A percentile compares a stretch with the other conserved stretches of the same genome.
Conservation (phyloP, 1,140 invertebrate genomes). For the Caerostris darwini region DNA sequence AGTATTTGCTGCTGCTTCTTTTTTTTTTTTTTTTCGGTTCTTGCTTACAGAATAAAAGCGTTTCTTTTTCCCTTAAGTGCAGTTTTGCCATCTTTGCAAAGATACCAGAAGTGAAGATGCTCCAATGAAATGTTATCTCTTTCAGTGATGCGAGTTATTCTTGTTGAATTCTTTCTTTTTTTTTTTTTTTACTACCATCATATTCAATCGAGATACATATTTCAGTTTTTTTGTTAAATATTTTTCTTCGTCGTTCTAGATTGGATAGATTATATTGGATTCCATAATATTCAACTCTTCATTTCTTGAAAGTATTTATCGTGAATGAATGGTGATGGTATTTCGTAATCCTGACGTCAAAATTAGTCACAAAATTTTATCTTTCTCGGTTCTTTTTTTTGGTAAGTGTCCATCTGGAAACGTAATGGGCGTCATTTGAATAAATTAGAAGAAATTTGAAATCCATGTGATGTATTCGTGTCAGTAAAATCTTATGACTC, state of each 20-base stretch:
- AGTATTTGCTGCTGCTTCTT: slow-evolving; percentile 34
- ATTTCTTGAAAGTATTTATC: neutral
- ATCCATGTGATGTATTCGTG: too few species aligned
- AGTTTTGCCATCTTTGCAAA: slow-evolving; percentile 73
- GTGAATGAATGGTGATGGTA: neutral
- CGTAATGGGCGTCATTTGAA: neutral
- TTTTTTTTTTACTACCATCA: too few species aligned
- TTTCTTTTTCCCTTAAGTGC: too few species aligned
- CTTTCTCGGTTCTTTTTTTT: neutral
- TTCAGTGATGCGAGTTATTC: too few species aligned
- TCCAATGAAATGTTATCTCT: too few species aligned
- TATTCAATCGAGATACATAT: too few species aligned
- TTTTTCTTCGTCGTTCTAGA: neutral
- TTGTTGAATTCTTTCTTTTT: too few species aligned
- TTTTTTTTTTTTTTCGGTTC: slow-evolving; percentile 18
- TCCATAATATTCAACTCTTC: slow-evolving; percentile 25
- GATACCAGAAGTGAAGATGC: too few species aligned
- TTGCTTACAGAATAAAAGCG: slow-evolving; percentile 49
- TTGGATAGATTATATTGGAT: slow-evolving; percentile 8
- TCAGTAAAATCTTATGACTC: too few species aligned
- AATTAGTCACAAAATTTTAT: neutral
- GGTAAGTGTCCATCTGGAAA: neutral
- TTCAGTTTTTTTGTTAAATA: neutral
- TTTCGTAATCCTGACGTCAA: neutral
- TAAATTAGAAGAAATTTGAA: too few species aligned